Percentiles rank a stretch among this genome's conserved stretches.
Evolutionary conservation across 2,888 invertebrate species (phyloP).

Genomic region (Tinea pellionella): DNA sequence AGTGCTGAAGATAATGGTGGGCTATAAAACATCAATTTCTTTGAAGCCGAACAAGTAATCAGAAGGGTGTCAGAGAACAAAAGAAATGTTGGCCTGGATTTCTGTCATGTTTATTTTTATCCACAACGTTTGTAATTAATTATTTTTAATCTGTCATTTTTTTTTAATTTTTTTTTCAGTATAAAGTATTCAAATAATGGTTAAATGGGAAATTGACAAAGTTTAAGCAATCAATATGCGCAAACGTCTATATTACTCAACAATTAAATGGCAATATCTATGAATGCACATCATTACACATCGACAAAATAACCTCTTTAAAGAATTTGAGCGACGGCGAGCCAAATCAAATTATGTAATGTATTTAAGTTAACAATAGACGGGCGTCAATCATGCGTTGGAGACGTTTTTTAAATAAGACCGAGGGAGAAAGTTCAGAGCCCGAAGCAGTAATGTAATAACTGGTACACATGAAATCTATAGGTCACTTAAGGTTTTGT

Average conservation of each 20-base stretch:
- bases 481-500: constrained; percentile 8
- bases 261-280: constrained; percentile 60
- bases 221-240: background rate
- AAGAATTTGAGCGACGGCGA: constrained; percentile 58
- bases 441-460: constrained; percentile 9
- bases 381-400: constrained; percentile 53
- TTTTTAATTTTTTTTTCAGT: no score
- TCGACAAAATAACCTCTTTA: constrained; percentile 54
- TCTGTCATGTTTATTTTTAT: background rate
- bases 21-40: constrained; percentile 25
- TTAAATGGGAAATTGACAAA: background rate
- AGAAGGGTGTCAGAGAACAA: constrained; percentile 14
- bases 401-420: constrained; percentile 65
- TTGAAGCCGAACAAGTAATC: constrained; percentile 20
- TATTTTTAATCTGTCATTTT: background rate
- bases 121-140: background rate
- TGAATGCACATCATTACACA: constrained; percentile 63
- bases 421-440: constrained; percentile 52
- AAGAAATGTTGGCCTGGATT: constrained; percentile 17
- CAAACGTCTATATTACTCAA: constrained; percentile 37
- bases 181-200: background rate
- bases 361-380: constrained; percentile 47
- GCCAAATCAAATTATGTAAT: constrained; percentile 55
- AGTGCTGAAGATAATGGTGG: constrained; percentile 24
- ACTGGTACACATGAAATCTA: constrained; percentile 10